Base-by-base conservation (phyloP, 2,113 vertebrate species). In the Echinops telfairi region DNA sequence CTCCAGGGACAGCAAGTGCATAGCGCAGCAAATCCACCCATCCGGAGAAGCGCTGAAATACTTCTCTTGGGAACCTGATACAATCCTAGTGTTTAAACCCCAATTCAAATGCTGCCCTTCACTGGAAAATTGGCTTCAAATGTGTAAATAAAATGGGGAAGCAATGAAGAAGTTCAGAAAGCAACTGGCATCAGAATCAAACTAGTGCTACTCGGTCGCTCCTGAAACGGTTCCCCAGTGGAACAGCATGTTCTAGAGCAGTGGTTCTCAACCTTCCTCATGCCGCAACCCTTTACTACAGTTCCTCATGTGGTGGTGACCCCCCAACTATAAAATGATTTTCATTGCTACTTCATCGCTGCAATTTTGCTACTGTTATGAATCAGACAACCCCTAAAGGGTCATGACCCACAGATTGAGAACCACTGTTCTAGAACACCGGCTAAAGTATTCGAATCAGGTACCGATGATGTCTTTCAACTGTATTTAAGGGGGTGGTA, bases 81-180 rank as follows among this genome's bases (percentile, higher is more conserved):
- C 66, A 92, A 66, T 83, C 84, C 33, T 81, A 29, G 53, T 75
- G 17, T 53, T 90, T 85, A n/a, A 88, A 40, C 31, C 83, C 83
- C 31, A 6, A 43, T 58, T 77, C 47, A 91, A 40, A 76, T 91
- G 68, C 43, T 91, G 16, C 15, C 88, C 25, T 94, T 80, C 95
- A 92, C 31, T 93, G 38, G 38, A 40, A 80, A 58, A 83, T 83
- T 64, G 95, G 93, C 91, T 91, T 77, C 38, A 86, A 58, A 75
- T 84, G 47, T 87, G 22, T 17, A 53, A 1, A 80, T 95, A 16
- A 38, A 71, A 93, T 62, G 17, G 78, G 19, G 12, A 64, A 81
- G 29, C 86, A 94, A 77, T 17, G 58, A 90, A 77, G 7, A 71
- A 31, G 86, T 66, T 53, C 47, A 53, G 75, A 27, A 86, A 95